Conservation (phyloP, 1,140 invertebrate genomes). For the Ephestia elutella region DNA sequence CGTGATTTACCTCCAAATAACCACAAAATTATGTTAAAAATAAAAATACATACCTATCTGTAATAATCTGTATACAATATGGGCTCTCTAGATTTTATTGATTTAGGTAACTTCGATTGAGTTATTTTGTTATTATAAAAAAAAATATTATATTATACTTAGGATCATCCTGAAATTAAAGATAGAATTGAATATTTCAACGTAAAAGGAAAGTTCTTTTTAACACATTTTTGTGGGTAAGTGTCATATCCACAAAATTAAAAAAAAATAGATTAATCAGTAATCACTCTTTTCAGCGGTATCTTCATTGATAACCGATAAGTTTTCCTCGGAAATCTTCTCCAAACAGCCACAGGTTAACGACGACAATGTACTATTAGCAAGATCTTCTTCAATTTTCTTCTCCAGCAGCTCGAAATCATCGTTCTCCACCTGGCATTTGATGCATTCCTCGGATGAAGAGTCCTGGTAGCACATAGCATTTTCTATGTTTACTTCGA, state of each 20-base stretch:
- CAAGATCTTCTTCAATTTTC: slow-evolving; percentile 55
- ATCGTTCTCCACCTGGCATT: slow-evolving; percentile 44
- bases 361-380: slow-evolving; percentile 29
- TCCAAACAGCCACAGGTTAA: slow-evolving; percentile 44
- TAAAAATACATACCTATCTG: too few relatives aligned
- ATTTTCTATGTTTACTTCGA: slow-evolving; percentile 60
- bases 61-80: too few relatives aligned
- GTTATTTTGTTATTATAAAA: too few relatives aligned
- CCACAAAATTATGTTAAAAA: too few relatives aligned
- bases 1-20: too few relatives aligned
- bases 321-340: slow-evolving; percentile 66
- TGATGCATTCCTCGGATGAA: slow-evolving; percentile 59
- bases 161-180: too few relatives aligned
- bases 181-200: too few relatives aligned
- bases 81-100: too few relatives aligned
- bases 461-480: slow-evolving; percentile 64
- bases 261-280: background rate
- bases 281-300: slow-evolving; percentile 28
- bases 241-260: background rate
- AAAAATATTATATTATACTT: too few relatives aligned
- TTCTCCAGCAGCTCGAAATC: slow-evolving; percentile 58
- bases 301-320: slow-evolving; percentile 52
- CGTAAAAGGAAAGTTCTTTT: too few relatives aligned
- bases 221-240: too few relatives aligned
- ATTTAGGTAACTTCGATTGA: too few relatives aligned